These are phyloP conservation scores for Rhinogobio ventralis DNA, from an alignment of 2,797 vertebrate genomes.

Conservation along the genomic window DNA sequence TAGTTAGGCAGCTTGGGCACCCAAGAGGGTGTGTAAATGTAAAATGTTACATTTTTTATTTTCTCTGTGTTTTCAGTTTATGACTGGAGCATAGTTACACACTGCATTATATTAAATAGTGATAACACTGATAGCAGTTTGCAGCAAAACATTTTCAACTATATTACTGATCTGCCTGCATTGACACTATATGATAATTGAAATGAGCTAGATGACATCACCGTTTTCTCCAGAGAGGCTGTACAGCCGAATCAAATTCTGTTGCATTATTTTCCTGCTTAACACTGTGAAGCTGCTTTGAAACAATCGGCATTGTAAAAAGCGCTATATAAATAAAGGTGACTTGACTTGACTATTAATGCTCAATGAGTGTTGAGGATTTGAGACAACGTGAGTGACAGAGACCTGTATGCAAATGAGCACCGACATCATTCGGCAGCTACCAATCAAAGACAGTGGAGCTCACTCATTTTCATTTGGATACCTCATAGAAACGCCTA, in stretches of 20 bases:
- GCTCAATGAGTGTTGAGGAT: neutral
- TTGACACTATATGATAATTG: too few species aligned
- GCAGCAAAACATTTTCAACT: too few species aligned
- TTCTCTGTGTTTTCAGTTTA: too few species aligned
- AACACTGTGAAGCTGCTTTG: too few species aligned
- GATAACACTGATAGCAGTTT: neutral
- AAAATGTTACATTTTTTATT: neutral
- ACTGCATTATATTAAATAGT: neutral
- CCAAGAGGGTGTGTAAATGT: neutral
- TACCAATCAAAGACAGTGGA: neutral
- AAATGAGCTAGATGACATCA: too few species aligned
- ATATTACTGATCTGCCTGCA: too few species aligned
- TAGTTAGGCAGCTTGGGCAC: neutral
- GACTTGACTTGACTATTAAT: too few species aligned
- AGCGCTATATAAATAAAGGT: too few species aligned
- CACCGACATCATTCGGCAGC: neutral
- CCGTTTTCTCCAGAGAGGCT: too few species aligned
- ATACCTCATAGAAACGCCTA: neutral
- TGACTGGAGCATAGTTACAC: neutral
- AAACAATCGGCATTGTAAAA: too few species aligned
- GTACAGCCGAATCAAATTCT: too few species aligned
- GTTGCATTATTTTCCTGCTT: too few species aligned
- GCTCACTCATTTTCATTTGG: neutral
- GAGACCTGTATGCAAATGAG: neutral
- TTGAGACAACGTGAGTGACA: neutral